These are phyloP conservation scores for Parasteatoda tepidariorum DNA, from an alignment of 1,140 invertebrate species.

Conservation along the genomic window DNA sequence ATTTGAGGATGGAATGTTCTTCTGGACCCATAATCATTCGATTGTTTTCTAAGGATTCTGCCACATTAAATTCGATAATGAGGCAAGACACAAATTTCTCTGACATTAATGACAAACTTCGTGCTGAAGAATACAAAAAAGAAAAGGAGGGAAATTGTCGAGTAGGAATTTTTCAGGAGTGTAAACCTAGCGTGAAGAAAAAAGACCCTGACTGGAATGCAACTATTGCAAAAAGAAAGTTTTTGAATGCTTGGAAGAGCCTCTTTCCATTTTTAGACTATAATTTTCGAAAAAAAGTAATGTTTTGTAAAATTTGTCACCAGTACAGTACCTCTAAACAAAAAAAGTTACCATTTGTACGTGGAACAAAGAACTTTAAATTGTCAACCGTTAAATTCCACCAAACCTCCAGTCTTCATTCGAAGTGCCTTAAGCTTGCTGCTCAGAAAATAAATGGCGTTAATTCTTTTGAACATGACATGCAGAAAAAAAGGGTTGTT, in stretches of 20 bases:
- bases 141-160: too few species aligned
- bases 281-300: slow-evolving; percentile 1
- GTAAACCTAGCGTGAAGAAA: too few species aligned
- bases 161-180: too few species aligned
- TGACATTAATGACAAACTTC: too few species aligned
- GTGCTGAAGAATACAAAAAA: too few species aligned
- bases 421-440: neutral
- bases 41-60: too few species aligned
- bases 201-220: too few species aligned
- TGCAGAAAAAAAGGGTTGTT: neutral
- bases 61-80: too few species aligned
- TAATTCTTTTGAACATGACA: neutral
- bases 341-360: neutral
- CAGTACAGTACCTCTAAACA: neutral
- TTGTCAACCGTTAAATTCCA: neutral
- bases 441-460: neutral
- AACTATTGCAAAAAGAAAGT: too few species aligned
- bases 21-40: too few species aligned
- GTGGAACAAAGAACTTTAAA: slow-evolving; percentile 6
- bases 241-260: neutral
- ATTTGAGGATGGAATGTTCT: too few species aligned
- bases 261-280: slow-evolving; percentile 18
- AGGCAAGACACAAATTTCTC: too few species aligned
- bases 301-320: slow-evolving; percentile 34
- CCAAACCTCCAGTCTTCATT: slow-evolving; percentile 9